Evolutionary conservation across 2,797 vertebrate genomes (phyloP).

Genomic region (Sylvilagus floridanus): DNA sequence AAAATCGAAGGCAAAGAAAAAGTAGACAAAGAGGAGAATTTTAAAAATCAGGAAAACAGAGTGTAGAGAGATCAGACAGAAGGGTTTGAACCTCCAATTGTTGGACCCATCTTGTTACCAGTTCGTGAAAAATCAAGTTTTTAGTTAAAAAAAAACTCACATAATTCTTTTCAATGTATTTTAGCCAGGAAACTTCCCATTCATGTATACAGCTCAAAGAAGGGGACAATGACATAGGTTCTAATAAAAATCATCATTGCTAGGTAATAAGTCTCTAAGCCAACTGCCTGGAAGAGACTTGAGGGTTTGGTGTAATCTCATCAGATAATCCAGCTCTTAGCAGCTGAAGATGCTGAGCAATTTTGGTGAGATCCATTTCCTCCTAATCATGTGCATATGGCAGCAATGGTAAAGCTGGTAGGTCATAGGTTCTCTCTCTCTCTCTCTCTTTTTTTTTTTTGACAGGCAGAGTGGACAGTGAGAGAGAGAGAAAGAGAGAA

Average conservation of each 20-base stretch:
- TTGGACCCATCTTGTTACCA: not conserved
- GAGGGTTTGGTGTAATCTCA: not conserved
- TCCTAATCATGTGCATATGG: fast-evolving
- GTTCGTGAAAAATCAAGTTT: not conserved
- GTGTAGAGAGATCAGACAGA: not conserved
- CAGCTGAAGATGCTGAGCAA: not conserved
- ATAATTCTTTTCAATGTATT: not conserved
- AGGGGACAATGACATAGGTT: not conserved
- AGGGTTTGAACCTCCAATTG: not conserved
- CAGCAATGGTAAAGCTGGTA: not conserved
- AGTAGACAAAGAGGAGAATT: constrained; percentile 35
- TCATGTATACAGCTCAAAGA: not conserved
- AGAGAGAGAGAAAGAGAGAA: no score
- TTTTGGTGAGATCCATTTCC: not conserved
- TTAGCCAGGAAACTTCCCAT: not conserved
- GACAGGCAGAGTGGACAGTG: no score
- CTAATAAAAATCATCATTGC: not conserved
- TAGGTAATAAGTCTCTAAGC: not conserved
- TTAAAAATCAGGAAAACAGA: constrained; percentile 28
- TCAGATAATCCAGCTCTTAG: not conserved
- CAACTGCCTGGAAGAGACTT: not conserved
- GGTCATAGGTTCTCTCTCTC: not conserved
- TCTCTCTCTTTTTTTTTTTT: no score
- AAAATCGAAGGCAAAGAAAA: not conserved
- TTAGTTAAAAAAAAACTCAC: not conserved